phyloP scores from a whole-genome alignment of 2,888 invertebrate genomes.

The Oligia strigilis region DNA sequence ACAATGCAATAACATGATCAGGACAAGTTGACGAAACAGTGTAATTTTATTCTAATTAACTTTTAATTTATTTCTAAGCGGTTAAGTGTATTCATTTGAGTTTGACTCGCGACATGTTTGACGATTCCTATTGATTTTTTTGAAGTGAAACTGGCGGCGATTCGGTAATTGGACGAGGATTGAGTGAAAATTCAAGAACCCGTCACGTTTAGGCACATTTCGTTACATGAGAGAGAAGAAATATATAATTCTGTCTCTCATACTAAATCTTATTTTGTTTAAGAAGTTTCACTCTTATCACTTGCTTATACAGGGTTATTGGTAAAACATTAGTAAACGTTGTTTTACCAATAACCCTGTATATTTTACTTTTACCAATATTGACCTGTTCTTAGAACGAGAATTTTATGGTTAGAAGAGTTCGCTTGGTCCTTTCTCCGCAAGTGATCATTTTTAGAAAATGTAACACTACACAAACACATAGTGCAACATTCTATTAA shows the following conservation, averaged over 20 bases:
- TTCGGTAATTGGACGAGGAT: not conserved
- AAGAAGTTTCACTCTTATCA: not conserved
- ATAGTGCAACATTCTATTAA: not conserved
- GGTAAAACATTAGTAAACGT: too few relatives aligned
- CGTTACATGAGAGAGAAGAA: not conserved
- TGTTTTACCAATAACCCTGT: too few relatives aligned
- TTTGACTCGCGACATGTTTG: conserved; percentile 30
- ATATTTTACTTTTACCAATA: not conserved
- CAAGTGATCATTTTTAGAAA: not conserved
- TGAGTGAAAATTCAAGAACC: not conserved
- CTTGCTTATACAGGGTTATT: not conserved
- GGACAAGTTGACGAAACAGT: conserved; percentile 11
- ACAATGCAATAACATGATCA: conserved; percentile 30
- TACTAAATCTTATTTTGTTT: not conserved
- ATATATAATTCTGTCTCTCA: not conserved
- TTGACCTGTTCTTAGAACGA: not conserved
- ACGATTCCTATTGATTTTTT: conserved; percentile 1
- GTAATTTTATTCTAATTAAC: conserved; percentile 45
- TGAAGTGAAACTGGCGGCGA: not conserved
- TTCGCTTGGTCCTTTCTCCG: not conserved
- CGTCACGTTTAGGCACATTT: not conserved
- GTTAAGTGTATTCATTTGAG: conserved; percentile 50
- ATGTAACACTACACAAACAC: not conserved
- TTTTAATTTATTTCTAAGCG: conserved; percentile 56
- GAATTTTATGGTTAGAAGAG: not conserved